These are phyloP conservation scores for Indicator maculatus DNA, from an alignment of 2,113 vertebrate genomes.

Conservation along the genomic window DNA sequence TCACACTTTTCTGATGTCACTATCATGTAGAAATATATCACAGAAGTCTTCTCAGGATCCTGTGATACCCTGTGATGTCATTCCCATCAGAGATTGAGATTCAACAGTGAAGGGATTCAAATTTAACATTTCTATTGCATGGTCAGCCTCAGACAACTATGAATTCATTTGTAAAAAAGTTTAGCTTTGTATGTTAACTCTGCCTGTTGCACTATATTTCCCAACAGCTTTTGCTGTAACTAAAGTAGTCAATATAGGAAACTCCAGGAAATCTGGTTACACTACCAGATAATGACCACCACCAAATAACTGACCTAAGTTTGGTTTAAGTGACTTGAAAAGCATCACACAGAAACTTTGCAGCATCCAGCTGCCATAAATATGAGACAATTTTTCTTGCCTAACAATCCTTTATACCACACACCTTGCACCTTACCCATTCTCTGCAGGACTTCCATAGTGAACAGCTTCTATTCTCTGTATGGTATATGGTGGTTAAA, in stretches of 20 bases:
- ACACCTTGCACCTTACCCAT: background rate
- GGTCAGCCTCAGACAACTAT: background rate
- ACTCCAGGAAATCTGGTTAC: background rate
- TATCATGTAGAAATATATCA: background rate
- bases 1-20: constrained; percentile 16
- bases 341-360: background rate
- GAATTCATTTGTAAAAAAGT: background rate
- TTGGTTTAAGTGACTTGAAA: background rate
- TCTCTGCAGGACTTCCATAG: background rate
- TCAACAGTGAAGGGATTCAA: background rate
- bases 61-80: constrained; percentile 5
- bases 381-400: background rate
- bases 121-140: background rate
- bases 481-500: background rate
- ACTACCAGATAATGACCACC: background rate
- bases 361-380: background rate
- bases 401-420: background rate
- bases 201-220: background rate
- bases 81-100: background rate
- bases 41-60: background rate
- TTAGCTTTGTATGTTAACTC: background rate
- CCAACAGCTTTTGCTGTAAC: background rate
- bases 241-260: background rate
- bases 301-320: background rate
- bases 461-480: background rate